phyloP scores from a whole-genome alignment of 2,113 vertebrate genomes.

The Saccopteryx leptura region DNA sequence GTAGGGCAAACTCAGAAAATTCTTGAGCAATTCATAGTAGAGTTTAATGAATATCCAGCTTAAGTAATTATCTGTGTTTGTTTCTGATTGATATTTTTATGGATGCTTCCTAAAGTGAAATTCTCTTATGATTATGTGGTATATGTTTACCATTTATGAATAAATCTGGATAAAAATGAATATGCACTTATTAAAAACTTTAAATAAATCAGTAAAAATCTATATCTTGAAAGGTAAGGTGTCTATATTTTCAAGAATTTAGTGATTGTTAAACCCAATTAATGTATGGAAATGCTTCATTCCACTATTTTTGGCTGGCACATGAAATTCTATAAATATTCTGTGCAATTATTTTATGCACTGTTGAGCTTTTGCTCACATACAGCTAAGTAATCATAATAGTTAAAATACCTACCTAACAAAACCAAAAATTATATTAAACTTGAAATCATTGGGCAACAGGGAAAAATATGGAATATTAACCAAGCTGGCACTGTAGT shows the following conservation, averaged over 20 bases:
- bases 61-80: background rate
- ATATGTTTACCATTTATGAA: background rate
- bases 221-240: background rate
- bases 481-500: background rate
- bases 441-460: background rate
- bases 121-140: background rate
- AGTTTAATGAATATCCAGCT: background rate
- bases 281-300: background rate
- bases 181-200: background rate
- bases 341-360: background rate
- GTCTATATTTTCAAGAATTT: background rate
- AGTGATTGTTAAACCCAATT: background rate
- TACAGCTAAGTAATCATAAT: background rate
- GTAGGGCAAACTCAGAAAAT: background rate
- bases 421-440: background rate
- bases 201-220: background rate
- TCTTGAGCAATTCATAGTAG: background rate
- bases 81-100: conserved; percentile 2
- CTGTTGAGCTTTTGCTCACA: background rate
- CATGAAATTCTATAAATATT: background rate
- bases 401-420: background rate
- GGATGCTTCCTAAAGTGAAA: conserved; percentile 29
- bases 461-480: background rate
- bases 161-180: background rate
- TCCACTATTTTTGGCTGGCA: background rate